These are phyloP conservation scores for Temnothorax longispinosus DNA, from an alignment of 1,140 invertebrate genomes.

Conservation along the genomic window DNA sequence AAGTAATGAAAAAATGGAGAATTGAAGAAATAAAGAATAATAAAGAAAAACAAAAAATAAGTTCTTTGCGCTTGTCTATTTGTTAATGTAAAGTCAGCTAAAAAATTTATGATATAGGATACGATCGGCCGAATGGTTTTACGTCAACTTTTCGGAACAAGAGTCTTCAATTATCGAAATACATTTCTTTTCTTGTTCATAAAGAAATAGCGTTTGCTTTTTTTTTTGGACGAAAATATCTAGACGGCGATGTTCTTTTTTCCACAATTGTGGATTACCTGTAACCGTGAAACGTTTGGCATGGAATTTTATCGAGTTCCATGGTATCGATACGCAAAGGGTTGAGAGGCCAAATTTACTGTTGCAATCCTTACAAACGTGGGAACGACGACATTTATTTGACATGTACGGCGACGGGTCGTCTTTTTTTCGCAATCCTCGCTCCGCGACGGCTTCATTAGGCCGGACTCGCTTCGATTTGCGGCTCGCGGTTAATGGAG, in stretches of 20 bases:
- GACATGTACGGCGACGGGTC: conserved; percentile 59
- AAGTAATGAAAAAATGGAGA: not conserved
- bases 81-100: not conserved
- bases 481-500: conserved; percentile 70
- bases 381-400: conserved; percentile 67
- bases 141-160: not conserved
- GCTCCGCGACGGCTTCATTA: conserved; percentile 67
- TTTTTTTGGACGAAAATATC: not conserved
- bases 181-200: not conserved
- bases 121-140: not conserved
- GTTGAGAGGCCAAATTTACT: conserved; percentile 14
- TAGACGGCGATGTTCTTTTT: not conserved
- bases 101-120: not conserved
- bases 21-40: not conserved
- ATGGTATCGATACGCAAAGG: not conserved
- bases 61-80: not conserved
- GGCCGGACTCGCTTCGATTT: conserved; percentile 69
- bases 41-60: not conserved
- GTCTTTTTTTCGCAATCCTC: not conserved
- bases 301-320: not conserved
- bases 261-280: not conserved
- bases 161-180: not conserved
- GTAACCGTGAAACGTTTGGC: not conserved
- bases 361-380: conserved; percentile 46
- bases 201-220: not conserved